Conservation (phyloP, 2,888 invertebrate species). For the Caenorhabditis sp. region DNA sequence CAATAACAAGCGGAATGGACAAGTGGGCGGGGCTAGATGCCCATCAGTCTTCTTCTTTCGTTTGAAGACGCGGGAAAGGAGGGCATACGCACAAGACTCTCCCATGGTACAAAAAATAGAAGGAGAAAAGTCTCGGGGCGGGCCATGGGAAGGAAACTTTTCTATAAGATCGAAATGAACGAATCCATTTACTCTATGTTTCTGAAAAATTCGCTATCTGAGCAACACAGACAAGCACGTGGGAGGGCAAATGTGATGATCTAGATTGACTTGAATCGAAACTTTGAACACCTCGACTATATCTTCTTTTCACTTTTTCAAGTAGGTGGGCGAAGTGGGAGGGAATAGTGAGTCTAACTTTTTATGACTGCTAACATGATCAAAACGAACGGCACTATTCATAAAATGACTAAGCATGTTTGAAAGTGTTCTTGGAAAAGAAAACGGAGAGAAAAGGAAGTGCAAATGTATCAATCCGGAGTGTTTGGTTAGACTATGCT, state of each 20-base stretch:
- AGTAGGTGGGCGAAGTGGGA: constrained; percentile 15
- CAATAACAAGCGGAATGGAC: constrained; percentile 4
- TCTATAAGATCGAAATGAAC: not conserved
- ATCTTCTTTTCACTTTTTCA: constrained; percentile 24
- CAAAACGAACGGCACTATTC: constrained; percentile 32
- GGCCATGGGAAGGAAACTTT: constrained; percentile 1
- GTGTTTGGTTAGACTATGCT: constrained; percentile 41
- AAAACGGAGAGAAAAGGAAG: constrained; percentile 16
- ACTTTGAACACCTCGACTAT: constrained; percentile 4
- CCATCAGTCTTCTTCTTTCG: constrained; percentile 36
- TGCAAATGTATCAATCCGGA: constrained; percentile 14
- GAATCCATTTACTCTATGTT: not conserved
- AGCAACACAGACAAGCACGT: constrained; percentile 4
- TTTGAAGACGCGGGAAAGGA: constrained; percentile 21
- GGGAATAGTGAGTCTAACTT: constrained; percentile 5
- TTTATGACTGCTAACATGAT: constrained; percentile 47
- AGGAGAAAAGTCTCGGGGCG: constrained; percentile 45
- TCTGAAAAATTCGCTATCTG: not conserved
- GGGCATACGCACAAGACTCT: constrained; percentile 38
- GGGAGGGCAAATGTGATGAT: not conserved
- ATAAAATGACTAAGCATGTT: constrained; percentile 40
- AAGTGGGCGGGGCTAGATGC: constrained; percentile 18
- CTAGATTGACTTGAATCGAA: not conserved
- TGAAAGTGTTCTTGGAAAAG: constrained; percentile 19
- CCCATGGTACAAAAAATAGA: constrained; percentile 55